phyloP scores from a whole-genome alignment of 2,888 invertebrate species.

The Lycaena phlaeas region DNA sequence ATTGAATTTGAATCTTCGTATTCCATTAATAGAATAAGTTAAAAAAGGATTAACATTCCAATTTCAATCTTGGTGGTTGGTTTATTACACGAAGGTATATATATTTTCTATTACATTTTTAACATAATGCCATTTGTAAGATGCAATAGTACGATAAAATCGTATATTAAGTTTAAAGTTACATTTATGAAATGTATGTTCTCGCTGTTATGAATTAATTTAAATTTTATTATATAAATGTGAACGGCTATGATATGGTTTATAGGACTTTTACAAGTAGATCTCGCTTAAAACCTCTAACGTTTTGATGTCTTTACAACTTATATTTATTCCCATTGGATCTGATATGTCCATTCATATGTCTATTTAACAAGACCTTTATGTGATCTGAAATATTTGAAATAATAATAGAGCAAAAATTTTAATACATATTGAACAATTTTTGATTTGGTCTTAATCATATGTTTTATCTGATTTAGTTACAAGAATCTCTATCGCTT shows the following conservation, averaged over 20 bases:
- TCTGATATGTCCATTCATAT: not conserved
- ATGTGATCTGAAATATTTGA: too few species aligned
- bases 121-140: constrained; percentile 4
- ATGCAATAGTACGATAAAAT: constrained; percentile 5
- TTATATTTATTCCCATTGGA: constrained; percentile 9
- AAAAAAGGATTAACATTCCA: constrained; percentile 3
- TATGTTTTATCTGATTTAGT: too few species aligned
- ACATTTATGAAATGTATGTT: constrained; percentile 7
- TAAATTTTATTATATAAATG: not conserved
- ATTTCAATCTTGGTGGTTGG: not conserved
- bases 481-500: too few species aligned
- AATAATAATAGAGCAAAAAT: too few species aligned
- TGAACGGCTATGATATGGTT: constrained; percentile 8
- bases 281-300: constrained; percentile 11
- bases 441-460: too few species aligned
- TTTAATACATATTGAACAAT: too few species aligned
- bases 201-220: not conserved
- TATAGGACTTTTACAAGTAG: constrained; percentile 14
- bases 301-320: constrained; percentile 19
- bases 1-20: too few species aligned
- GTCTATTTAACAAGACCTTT: too few species aligned
- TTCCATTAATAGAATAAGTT: too few species aligned
- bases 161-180: constrained; percentile 5
- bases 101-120: not conserved
- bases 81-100: constrained; percentile 1